phyloP scores from a whole-genome alignment of 2,888 invertebrate genomes.

The Phengaris alcon region DNA sequence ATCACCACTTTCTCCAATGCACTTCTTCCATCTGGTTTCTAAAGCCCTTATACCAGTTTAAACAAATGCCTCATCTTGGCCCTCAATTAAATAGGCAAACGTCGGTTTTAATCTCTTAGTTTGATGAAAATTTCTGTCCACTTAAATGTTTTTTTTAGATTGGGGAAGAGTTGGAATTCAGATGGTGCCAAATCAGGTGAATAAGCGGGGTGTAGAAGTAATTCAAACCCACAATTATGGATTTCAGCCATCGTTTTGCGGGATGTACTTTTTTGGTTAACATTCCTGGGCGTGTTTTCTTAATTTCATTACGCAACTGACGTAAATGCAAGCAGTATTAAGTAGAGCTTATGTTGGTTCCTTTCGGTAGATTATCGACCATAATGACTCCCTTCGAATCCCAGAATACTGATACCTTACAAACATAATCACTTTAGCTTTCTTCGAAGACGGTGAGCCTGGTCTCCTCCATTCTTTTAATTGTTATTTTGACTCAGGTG shows the following conservation, averaged over 20 bases:
- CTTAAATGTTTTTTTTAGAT: too few species aligned
- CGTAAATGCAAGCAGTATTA: neutral
- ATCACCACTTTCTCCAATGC: too few species aligned
- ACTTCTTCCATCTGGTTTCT: too few species aligned
- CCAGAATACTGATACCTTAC: slow-evolving; percentile 17
- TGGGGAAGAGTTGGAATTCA: too few species aligned
- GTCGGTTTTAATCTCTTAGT: too few species aligned
- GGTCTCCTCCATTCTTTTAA: too few species aligned
- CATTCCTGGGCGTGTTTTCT: neutral
- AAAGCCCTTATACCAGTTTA: too few species aligned
- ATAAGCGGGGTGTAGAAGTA: neutral
- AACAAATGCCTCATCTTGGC: too few species aligned
- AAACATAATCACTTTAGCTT: neutral
- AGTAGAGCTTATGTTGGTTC: neutral
- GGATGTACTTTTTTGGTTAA: neutral
- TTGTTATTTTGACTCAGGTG: too few species aligned
- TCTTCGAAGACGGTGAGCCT: neutral
- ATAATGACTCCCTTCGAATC: slow-evolving; percentile 14
- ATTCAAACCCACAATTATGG: neutral
- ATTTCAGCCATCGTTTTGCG: neutral
- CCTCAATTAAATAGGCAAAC: too few species aligned
- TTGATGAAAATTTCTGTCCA: too few species aligned
- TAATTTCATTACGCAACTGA: neutral
- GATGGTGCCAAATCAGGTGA: neutral
- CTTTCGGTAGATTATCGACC: neutral